These are phyloP conservation scores for Lucilia sericata DNA, from an alignment of 1,140 invertebrate genomes.

Conservation along the genomic window DNA sequence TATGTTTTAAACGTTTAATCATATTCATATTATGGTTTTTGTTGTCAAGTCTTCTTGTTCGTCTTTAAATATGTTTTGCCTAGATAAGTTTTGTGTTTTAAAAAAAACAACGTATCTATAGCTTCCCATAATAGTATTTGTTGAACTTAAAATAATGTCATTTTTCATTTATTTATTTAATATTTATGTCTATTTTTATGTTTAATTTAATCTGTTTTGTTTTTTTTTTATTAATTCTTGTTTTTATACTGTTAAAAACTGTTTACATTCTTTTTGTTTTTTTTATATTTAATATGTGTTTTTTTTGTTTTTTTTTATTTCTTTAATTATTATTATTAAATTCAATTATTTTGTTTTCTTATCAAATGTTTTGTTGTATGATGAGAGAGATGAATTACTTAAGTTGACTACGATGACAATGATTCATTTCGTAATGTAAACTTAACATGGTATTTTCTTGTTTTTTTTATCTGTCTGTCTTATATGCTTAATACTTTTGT, in stretches of 20 bases:
- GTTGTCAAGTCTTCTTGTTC: too few relatives aligned
- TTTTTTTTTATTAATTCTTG: not conserved
- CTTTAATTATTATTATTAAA: conserved; percentile 11
- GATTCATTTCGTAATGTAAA: not conserved
- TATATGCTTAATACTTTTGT: not conserved
- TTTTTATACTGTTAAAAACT: conserved; percentile 30
- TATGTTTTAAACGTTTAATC: too few relatives aligned
- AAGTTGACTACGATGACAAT: not conserved
- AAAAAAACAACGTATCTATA: too few relatives aligned
- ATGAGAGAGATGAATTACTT: not conserved
- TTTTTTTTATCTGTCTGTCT: not conserved
- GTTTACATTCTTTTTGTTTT: conserved; percentile 20
- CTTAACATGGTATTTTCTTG: not conserved
- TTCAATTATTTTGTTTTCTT: conserved; percentile 26
- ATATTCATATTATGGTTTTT: too few relatives aligned
- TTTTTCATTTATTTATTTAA: conserved; percentile 21
- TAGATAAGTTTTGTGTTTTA: too few relatives aligned
- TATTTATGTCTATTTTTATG: conserved; percentile 25
- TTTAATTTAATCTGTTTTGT: not conserved
- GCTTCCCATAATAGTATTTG: conserved; percentile 17
- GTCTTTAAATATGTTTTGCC: too few relatives aligned
- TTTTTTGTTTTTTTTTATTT: not conserved
- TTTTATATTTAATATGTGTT: conserved; percentile 23
- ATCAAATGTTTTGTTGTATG: conserved; percentile 17
- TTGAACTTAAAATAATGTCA: conserved; percentile 27